phyloP scores from a whole-genome alignment of 2,888 invertebrate genomes.

The Phymatocera aterrima region DNA sequence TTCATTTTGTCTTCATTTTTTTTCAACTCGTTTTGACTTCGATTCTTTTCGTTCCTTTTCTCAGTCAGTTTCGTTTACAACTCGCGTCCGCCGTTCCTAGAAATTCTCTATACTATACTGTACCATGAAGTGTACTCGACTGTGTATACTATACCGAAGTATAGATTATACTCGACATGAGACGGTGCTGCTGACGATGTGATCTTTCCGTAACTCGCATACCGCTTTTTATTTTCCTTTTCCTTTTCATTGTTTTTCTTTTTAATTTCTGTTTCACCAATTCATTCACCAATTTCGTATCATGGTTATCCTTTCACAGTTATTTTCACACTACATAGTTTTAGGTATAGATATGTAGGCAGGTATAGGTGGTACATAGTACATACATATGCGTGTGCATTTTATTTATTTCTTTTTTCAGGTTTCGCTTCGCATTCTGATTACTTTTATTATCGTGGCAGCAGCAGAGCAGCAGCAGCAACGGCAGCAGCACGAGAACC shows the following conservation, averaged over 20 bases:
- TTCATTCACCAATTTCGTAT: too few relatives aligned
- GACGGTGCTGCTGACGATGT: not conserved
- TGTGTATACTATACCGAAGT: not conserved
- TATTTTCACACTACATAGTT: too few relatives aligned
- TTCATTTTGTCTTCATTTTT: not conserved
- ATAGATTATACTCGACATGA: not conserved
- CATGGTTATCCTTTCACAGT: too few relatives aligned
- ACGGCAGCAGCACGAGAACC: conserved; percentile 5
- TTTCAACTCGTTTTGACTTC: not conserved
- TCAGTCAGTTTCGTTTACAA: conserved; percentile 35
- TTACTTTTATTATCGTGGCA: conserved; percentile 20
- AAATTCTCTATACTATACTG: not conserved
- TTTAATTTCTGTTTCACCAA: too few relatives aligned
- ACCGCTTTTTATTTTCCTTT: too few relatives aligned
- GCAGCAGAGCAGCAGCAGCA: not conserved
- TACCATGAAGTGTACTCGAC: not conserved
- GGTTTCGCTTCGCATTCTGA: conserved; percentile 16
- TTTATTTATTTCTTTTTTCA: not conserved
- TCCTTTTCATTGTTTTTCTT: too few relatives aligned
- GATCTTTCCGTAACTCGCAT: not conserved
- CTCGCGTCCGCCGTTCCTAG: conserved; percentile 41
- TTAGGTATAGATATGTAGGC: too few relatives aligned
- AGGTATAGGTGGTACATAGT: too few relatives aligned
- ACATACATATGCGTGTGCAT: too few relatives aligned
- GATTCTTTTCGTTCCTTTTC: not conserved